A percentile compares a stretch with the other conserved stretches of the same genome.
Conservation (phyloP, 53 echinoderm and acorn worm genomes). For the Crossaster papposus region DNA sequence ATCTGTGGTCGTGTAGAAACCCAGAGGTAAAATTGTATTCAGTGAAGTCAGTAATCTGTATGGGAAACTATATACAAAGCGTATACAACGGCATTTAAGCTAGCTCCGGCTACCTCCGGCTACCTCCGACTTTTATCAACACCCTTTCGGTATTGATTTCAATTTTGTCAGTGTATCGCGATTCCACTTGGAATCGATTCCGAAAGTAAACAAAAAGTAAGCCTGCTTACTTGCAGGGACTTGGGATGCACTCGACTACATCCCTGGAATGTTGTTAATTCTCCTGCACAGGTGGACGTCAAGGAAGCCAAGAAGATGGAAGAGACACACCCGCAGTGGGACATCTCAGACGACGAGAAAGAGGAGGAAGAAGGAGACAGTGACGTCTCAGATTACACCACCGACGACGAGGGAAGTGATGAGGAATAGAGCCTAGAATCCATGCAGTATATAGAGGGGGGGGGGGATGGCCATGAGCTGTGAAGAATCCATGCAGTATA, state of each 20-base stretch:
- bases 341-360: conserved; percentile 86
- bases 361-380: conserved; percentile 85
- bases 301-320: conserved; percentile 91
- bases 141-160: too few relatives aligned
- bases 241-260: too few relatives aligned
- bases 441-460: neutral
- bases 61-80: too few relatives aligned
- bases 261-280: neutral
- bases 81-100: too few relatives aligned
- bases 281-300: conserved; percentile 79
- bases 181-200: neutral
- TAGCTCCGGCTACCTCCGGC: too few relatives aligned
- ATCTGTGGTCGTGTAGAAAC: too few relatives aligned
- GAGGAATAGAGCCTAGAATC: conserved; percentile 67
- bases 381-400: conserved; percentile 77
- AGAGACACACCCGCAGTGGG: conserved; percentile 85
- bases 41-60: too few relatives aligned
- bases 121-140: too few relatives aligned
- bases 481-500: neutral
- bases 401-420: conserved; percentile 88
- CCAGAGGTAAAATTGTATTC: too few relatives aligned
- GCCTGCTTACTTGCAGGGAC: too few relatives aligned
- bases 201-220: neutral
- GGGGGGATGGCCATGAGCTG: neutral
- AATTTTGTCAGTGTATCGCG: too few relatives aligned